phyloP scores from a whole-genome alignment of 2,888 invertebrate species.

The Fissipunctia ypsillon region DNA sequence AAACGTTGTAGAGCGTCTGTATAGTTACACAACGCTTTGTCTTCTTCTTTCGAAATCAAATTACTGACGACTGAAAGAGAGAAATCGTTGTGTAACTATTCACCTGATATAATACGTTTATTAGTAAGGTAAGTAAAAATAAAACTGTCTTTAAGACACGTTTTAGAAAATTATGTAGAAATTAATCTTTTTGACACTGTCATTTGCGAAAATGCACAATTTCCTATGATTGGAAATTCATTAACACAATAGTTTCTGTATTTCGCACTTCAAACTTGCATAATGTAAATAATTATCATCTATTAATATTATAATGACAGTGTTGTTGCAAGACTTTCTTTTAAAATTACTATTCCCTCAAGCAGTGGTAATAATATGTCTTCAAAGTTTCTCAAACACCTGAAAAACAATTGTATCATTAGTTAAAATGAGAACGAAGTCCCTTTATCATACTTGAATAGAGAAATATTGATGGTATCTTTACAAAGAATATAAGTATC shows the following conservation, averaged over 20 bases:
- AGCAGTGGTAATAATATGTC: slow-evolving; percentile 8
- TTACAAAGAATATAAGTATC: slow-evolving; percentile 5
- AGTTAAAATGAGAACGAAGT: background rate
- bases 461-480: background rate
- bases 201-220: slow-evolving; percentile 12
- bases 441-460: background rate
- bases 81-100: too few relatives aligned
- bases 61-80: too few relatives aligned
- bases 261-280: slow-evolving; percentile 9
- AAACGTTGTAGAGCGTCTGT: too few relatives aligned
- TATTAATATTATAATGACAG: background rate
- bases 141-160: background rate
- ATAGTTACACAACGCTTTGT: too few relatives aligned
- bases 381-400: background rate
- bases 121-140: too few relatives aligned
- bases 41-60: too few relatives aligned
- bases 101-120: too few relatives aligned
- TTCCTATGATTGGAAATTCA: background rate
- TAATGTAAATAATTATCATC: slow-evolving; percentile 18
- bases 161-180: slow-evolving; percentile 4
- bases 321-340: slow-evolving; percentile 13
- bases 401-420: background rate
- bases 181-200: slow-evolving; percentile 3
- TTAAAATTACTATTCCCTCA: background rate
- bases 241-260: background rate